Conservation (phyloP, 35 echinoderm and acorn worm species). For the Hemicentrotus pulcherrimus region DNA sequence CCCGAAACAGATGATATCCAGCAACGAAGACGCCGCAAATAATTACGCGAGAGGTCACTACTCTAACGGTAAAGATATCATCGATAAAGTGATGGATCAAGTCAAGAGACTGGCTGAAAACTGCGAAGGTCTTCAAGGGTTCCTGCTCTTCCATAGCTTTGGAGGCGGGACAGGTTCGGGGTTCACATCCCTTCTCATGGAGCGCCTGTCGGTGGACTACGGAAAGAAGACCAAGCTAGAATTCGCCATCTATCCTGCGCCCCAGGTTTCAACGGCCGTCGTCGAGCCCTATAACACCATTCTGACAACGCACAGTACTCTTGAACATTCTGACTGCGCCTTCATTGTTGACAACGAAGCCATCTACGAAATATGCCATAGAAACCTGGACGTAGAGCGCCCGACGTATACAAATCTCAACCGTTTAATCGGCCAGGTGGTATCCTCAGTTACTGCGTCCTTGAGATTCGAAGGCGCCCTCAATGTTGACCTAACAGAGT, state of each 20-base stretch:
- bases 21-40: constrained; percentile 33
- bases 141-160: constrained; percentile 66
- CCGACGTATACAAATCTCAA: constrained; percentile 73
- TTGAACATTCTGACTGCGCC: constrained; percentile 69
- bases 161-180: constrained; percentile 77
- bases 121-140: constrained; percentile 68
- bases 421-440: constrained; percentile 63
- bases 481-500: constrained; percentile 74
- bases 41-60: constrained; percentile 40
- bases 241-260: constrained; percentile 68
- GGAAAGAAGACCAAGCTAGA: constrained; percentile 75
- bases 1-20: constrained; percentile 16
- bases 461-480: constrained; percentile 67
- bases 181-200: constrained; percentile 66
- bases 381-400: constrained; percentile 68
- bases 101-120: constrained; percentile 39
- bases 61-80: neutral
- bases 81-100: constrained; percentile 11
- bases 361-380: constrained; percentile 68
- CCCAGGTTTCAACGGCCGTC: constrained; percentile 62
- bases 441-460: constrained; percentile 68
- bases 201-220: constrained; percentile 70
- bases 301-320: constrained; percentile 67
- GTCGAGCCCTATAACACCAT: constrained; percentile 76
- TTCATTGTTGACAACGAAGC: constrained; percentile 82